A percentile compares a stretch with the other conserved stretches of the same genome.
These are phyloP conservation scores for Hepsetus odoe DNA, from an alignment of 2,113 vertebrate species.

Conservation along the genomic window DNA sequence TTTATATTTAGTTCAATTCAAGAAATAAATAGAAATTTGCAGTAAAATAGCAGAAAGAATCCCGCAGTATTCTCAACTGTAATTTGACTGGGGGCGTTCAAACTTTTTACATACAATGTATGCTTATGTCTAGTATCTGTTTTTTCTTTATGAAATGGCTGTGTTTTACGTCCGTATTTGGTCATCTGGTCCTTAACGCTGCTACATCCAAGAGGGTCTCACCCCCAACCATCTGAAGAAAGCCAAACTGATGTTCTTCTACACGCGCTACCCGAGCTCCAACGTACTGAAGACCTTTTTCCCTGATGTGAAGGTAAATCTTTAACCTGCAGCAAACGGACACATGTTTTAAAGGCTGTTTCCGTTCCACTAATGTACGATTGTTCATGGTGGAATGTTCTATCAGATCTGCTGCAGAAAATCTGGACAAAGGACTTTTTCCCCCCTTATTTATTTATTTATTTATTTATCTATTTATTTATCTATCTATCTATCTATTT, in stretches of 20 bases:
- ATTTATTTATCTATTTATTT: no score
- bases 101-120: not conserved
- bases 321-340: not conserved
- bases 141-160: not conserved
- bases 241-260: constrained; percentile 98
- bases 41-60: no score
- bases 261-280: constrained; percentile 95
- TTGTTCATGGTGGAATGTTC: no score
- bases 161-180: constrained; percentile 42
- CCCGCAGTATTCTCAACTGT: no score
- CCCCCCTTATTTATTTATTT: no score
- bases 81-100: no score
- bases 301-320: constrained; percentile 90
- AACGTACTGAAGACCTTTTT: constrained; percentile 90
- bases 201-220: constrained; percentile 88
- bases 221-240: constrained; percentile 94
- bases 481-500: no score
- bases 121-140: not conserved
- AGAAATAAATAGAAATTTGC: no score
- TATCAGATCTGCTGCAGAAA: no score
- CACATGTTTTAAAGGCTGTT: not conserved
- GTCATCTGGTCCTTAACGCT: constrained; percentile 80
- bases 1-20: no score
- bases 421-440: no score
- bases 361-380: not conserved